Conservation (phyloP, 2,797 vertebrate genomes). For the Oreonectes daqikongensis region DNA sequence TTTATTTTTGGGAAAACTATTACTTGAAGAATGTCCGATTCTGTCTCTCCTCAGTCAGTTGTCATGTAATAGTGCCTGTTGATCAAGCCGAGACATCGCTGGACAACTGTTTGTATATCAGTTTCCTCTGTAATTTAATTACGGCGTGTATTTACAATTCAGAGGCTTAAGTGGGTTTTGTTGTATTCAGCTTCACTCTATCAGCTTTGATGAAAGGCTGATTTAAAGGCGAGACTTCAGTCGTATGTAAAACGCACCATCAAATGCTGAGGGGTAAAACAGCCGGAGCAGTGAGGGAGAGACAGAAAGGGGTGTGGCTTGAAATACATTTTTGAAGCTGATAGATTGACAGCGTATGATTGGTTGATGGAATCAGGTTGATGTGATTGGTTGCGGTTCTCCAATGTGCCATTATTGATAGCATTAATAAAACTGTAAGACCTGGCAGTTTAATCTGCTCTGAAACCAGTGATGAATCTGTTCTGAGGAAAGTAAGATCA, state of each 20-base stretch:
- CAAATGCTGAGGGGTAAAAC: conserved; percentile 12
- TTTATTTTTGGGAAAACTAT: too few relatives aligned
- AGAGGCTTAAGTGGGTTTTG: conserved; percentile 28
- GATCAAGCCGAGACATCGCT: conserved; percentile 2
- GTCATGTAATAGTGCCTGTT: background rate
- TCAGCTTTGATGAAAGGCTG: conserved; percentile 31
- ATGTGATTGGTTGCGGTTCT: conserved; percentile 33
- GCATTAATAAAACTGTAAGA: conserved; percentile 41
- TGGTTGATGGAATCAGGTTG: conserved; percentile 20
- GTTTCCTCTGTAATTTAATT: conserved; percentile 5
- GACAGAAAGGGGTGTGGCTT: background rate
- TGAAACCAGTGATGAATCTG: conserved; percentile 24
- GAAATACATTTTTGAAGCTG: conserved; percentile 8
- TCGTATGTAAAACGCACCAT: conserved; percentile 28
- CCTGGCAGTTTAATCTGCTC: conserved; percentile 34
- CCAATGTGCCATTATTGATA: conserved; percentile 28
- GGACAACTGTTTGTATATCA: background rate
- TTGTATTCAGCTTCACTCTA: conserved; percentile 28
- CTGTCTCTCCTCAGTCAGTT: background rate
- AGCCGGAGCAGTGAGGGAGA: background rate
- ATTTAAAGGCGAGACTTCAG: conserved; percentile 27
- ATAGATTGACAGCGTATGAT: background rate
- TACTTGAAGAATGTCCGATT: background rate
- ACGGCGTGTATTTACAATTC: conserved; percentile 33
- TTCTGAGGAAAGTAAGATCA: conserved; percentile 5